Percentiles rank a stretch among this genome's conserved stretches.
These are phyloP conservation scores for Halocynthia roretzi DNA, from an alignment of 23 tunicate species.

Conservation along the genomic window DNA sequence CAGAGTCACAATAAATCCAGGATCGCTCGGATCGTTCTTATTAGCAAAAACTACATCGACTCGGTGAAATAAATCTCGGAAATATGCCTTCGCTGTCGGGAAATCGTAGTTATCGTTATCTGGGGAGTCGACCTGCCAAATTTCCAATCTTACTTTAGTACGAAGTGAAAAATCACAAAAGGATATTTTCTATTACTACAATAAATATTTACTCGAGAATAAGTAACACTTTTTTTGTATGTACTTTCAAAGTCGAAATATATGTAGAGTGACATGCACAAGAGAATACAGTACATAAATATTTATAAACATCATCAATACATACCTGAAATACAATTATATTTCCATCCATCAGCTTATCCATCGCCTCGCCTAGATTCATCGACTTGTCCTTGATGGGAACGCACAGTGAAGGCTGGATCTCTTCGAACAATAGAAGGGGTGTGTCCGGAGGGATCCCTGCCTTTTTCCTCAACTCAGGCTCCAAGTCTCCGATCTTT, in stretches of 20 bases:
- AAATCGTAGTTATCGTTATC: constrained; percentile 12
- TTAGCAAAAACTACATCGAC: constrained; percentile 84
- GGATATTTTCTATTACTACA: background rate
- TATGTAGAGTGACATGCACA: no score
- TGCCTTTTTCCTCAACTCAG: constrained; percentile 48
- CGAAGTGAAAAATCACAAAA: background rate
- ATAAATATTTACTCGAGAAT: no score
- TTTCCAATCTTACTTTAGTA: background rate
- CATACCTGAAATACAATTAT: constrained; percentile 74
- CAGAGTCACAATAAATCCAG: constrained; percentile 73
- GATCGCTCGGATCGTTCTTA: constrained; percentile 80
- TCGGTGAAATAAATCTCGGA: constrained; percentile 63
- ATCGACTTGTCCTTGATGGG: constrained; percentile 16
- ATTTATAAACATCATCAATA: no score
- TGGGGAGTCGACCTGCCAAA: constrained; percentile 18
- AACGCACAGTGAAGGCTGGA: constrained; percentile 29
- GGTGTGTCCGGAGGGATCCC: constrained; percentile 45
- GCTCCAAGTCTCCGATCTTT: constrained; percentile 66
- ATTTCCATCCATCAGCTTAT: constrained; percentile 93
- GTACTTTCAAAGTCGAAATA: no score
- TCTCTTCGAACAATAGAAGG: constrained; percentile 65
- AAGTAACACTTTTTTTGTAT: no score
- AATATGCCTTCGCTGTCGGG: constrained; percentile 68
- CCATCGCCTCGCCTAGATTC: constrained; percentile 90
- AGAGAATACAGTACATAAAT: no score